Evolutionary conservation across 2,113 vertebrate genomes (phyloP), one percentile per base, ranked within the genome.

Genomic region (Nothocercus nigrocapillus): DNA sequence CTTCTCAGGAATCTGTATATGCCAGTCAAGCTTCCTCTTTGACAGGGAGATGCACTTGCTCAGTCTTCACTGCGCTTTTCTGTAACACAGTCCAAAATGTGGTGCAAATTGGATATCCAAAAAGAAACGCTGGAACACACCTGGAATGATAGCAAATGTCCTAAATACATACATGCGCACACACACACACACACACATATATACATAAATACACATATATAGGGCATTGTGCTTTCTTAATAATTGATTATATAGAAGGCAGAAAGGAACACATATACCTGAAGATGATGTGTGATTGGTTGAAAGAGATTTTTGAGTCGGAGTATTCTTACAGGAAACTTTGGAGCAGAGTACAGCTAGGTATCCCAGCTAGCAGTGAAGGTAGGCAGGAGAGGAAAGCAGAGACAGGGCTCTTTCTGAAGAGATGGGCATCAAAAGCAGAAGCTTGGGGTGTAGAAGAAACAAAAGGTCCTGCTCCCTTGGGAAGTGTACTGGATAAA

Each of bases 291-390:
- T 32, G 25, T 32, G 25, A 89, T 64, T 30, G 17, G 3, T 18
- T 69, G 21, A 83, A 73, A 89, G 44, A 73, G 11, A 36, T 89
- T 42, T 61, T 11, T 42, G 22, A 66, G 13, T 9, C 62, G 16
- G 22, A 45, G 34, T 3, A 13, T 25, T 38, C 21, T 45, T 66
- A 44, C 25, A 38, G 56, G 32, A 74, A 84, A 4, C 7, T 47
- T 77, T 91, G 1, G 1, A 80, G 5, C 10, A 1, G 0, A 61
- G 2, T 72, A 36, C 59, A 10, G 13, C 3, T 47, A 5, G 5
- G 3, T n/a, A n/a, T 49, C 11, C 42, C 30, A 49, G 44, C 5
- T 90, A 59, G 45, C 53, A 88, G 49, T 8, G 34, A 69, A 70
- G n/a, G 16, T 3, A 91, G 24, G 56, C 21, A 22, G 49, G 42